Evolutionary conservation across 2,888 invertebrate species (phyloP).

Genomic region (Drosophila sordidula): DNA sequence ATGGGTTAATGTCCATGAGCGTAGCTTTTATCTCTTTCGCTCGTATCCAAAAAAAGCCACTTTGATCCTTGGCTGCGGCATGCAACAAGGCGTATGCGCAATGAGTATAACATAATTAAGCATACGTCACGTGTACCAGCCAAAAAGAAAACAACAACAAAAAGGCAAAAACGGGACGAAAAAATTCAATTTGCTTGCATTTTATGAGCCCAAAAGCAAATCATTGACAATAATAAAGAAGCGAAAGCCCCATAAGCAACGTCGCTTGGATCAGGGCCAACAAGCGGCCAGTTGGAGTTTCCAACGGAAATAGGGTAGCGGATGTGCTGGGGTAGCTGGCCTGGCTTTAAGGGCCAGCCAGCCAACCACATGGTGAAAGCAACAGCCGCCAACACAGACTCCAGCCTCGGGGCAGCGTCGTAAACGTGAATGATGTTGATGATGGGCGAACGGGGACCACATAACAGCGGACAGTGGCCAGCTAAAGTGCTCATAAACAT

Average conservation of each 20-base stretch:
- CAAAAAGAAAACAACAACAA: neutral
- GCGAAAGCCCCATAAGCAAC: slow-evolving; percentile 22
- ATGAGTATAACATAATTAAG: slow-evolving; percentile 51
- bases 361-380: slow-evolving; percentile 38
- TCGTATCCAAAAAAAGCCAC: neutral
- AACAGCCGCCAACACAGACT: slow-evolving; percentile 53
- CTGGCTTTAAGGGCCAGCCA: neutral
- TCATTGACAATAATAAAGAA: slow-evolving; percentile 78
- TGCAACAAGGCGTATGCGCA: slow-evolving; percentile 47
- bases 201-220: slow-evolving; percentile 76
- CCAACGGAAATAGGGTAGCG: neutral
- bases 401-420: slow-evolving; percentile 35
- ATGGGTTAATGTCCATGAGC: too few species aligned
- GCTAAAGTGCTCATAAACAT: slow-evolving; percentile 77
- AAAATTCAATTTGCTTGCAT: slow-evolving; percentile 77
- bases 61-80: slow-evolving; percentile 13
- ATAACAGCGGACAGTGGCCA: slow-evolving; percentile 59
- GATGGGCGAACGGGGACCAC: slow-evolving; percentile 67
- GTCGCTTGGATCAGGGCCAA: slow-evolving; percentile 47
- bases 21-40: neutral
- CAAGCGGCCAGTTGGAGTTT: slow-evolving; percentile 15
- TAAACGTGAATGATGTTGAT: slow-evolving; percentile 79
- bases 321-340: neutral
- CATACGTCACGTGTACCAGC: slow-evolving; percentile 51
- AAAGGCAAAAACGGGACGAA: slow-evolving; percentile 10